Evolutionary conservation across 1,140 invertebrate genomes (phyloP), one percentile per base, ranked within the genome.

Genomic region (Panonychus citri): DNA sequence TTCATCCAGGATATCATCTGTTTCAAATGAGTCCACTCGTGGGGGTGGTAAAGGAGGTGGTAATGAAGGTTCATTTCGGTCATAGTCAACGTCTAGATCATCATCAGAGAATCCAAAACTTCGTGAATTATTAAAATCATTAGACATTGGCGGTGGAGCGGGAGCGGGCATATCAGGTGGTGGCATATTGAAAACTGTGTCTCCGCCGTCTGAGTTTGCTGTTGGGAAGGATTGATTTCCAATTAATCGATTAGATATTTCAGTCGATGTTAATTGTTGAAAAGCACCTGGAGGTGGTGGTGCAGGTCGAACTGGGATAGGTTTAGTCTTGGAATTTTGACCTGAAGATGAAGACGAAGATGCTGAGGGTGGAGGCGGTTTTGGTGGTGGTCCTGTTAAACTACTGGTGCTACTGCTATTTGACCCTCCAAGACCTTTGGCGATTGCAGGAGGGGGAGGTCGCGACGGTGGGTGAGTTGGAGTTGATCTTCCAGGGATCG

Each of bases 391-490:
- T 1, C 39, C 48, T 15, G 24, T 39, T 17, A 37, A 4, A 57
- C n/a, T 30, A 19, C 21, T 46, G 56, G 48, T 42, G 58, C 19
- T 17, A 53, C 25, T 24, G 40, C 27, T 19, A 27, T 55, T 40
- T 34, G 53, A 19, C 12, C 30, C 30, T 34, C 30, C 30, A 34
- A 34, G 30, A 34, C 30, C 30, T 34, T 28, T 37, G 25, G 24
- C 37, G 12, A 28, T n/a, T 7, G 26, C 53, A n/a, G 50, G 17
- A 15, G 56, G 39, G 17, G 57, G 56, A 19, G 66, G 64, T 55
- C 65, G 56, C 59, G 65, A 59, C 55, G 43, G 56, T 17, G 58
- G n/a, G 8, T 58, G 59, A 13, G 59, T 63, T 25, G 46, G 52
- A 10, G 42, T 55, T 12, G 60, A 57, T 19, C 51, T 40, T n/a